Percentiles rank a stretch among this genome's conserved stretches.
phyloP scores from a whole-genome alignment of 2,888 invertebrate genomes.

The Xylota segnis region DNA sequence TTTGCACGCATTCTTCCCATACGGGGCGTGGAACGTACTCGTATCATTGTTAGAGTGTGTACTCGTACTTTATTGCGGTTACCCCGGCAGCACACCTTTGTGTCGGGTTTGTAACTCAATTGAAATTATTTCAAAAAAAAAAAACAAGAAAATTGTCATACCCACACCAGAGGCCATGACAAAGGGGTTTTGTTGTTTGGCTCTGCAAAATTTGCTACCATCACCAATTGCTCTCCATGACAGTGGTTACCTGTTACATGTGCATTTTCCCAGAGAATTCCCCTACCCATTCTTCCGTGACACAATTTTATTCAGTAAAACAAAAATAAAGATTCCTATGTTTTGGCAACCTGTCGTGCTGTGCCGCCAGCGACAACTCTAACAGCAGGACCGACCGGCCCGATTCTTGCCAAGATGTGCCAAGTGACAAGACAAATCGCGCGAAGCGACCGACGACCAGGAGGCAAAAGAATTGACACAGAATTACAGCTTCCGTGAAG shows the following conservation, averaged over 20 bases:
- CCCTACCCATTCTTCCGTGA: slow-evolving; percentile 25
- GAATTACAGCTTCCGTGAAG: slow-evolving; percentile 72
- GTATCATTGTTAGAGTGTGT: neutral
- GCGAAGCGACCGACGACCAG: neutral
- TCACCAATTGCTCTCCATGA: slow-evolving; percentile 21
- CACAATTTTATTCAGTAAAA: slow-evolving; percentile 25
- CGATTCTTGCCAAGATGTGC: slow-evolving; percentile 12
- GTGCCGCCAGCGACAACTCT: slow-evolving; percentile 65
- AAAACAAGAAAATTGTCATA: neutral
- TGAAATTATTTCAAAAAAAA: slow-evolving; percentile 50
- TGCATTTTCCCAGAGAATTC: slow-evolving; percentile 2
- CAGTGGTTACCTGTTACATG: slow-evolving; percentile 52
- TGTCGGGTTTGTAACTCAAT: slow-evolving; percentile 21
- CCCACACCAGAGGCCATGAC: slow-evolving; percentile 36
- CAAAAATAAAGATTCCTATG: slow-evolving; percentile 43
- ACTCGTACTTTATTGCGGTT: slow-evolving; percentile 32
- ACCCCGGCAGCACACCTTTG: slow-evolving; percentile 21
- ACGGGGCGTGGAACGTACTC: neutral
- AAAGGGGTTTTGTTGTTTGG: slow-evolving; percentile 17
- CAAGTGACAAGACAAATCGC: slow-evolving; percentile 67
- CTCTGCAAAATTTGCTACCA: slow-evolving; percentile 50
- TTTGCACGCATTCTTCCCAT: slow-evolving; percentile 53
- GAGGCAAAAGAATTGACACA: slow-evolving; percentile 47
- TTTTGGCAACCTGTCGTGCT: slow-evolving; percentile 73
- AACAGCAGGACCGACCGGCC: slow-evolving; percentile 30